These are phyloP conservation scores for Drosophila percnosoma DNA, from an alignment of 2,888 invertebrate genomes.

Conservation along the genomic window DNA sequence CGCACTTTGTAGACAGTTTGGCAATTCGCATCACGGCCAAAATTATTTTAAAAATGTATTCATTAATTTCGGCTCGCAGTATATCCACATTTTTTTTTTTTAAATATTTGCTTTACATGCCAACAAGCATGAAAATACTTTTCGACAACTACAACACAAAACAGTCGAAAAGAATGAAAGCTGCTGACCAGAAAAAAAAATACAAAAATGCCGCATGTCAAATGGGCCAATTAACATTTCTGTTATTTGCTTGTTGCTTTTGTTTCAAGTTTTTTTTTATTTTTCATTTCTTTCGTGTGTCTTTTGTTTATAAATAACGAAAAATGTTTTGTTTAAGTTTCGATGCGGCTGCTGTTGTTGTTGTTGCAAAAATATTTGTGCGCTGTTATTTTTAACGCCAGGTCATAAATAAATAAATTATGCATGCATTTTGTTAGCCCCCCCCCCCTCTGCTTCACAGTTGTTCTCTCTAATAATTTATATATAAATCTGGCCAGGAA, in stretches of 20 bases:
- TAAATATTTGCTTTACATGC: conserved; percentile 49
- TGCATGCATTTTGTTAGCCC: conserved; percentile 60
- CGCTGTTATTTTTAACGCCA: conserved; percentile 66
- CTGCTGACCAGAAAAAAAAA: conserved; percentile 33
- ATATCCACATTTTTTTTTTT: conserved; percentile 10
- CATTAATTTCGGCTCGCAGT: conserved; percentile 50
- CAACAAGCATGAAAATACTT: conserved; percentile 60
- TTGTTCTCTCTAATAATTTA: conserved; percentile 53
- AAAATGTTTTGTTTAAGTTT: conserved; percentile 69
- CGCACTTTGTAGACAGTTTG: conserved; percentile 70
- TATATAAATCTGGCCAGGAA: conserved; percentile 51
- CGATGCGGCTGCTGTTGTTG: conserved; percentile 18
- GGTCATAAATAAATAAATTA: conserved; percentile 69
- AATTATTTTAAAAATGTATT: conserved; percentile 71
- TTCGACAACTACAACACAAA: conserved; percentile 60
- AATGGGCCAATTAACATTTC: conserved; percentile 81
- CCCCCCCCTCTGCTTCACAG: neutral
- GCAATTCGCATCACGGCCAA: conserved; percentile 75
- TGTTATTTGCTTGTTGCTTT: conserved; percentile 70
- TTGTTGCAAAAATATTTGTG: conserved; percentile 71
- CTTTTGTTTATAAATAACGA: conserved; percentile 76
- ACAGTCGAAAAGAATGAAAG: conserved; percentile 63
- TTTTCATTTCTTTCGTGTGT: conserved; percentile 20
- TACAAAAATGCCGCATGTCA: conserved; percentile 76
- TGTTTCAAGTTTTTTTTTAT: conserved; percentile 40